Evolutionary conservation across 2,888 invertebrate species (phyloP).

Genomic region (Lymantria dispar): DNA sequence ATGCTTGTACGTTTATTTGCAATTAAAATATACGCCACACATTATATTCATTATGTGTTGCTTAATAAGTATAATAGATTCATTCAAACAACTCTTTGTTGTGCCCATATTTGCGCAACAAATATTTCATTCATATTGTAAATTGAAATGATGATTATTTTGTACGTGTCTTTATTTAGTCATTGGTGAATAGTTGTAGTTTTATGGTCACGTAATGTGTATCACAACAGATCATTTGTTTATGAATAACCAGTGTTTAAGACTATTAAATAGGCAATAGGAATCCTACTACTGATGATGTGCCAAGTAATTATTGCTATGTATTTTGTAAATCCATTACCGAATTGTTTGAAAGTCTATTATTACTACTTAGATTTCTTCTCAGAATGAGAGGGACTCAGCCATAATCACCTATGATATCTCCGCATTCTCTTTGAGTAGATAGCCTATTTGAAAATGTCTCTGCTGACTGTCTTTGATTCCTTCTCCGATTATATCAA

Average conservation of each 20-base stretch:
- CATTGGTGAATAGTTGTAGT: constrained; percentile 37
- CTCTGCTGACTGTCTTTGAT: too few species aligned
- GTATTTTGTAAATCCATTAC: too few species aligned
- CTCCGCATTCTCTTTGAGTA: too few species aligned
- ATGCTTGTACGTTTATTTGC: constrained; percentile 38
- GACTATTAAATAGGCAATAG: not conserved
- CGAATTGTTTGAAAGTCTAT: too few species aligned
- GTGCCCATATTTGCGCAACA: constrained; percentile 14
- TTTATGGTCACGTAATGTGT: constrained; percentile 39
- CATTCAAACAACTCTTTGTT: constrained; percentile 14
- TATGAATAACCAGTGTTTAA: constrained; percentile 39
- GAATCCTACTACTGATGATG: too few species aligned
- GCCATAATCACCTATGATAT: too few species aligned
- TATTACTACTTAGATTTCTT: too few species aligned
- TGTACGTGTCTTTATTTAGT: constrained; percentile 34
- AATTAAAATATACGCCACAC: constrained; percentile 39
- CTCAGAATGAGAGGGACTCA: too few species aligned
- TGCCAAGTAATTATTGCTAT: too few species aligned
- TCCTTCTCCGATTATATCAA: too few species aligned
- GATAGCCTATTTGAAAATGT: too few species aligned
- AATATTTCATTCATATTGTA: constrained; percentile 23
- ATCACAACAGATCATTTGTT: constrained; percentile 44
- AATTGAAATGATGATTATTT: constrained; percentile 18
- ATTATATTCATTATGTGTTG: constrained; percentile 29
- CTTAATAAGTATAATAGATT: constrained; percentile 25